Base-by-base conservation (phyloP, 2,888 invertebrate genomes). In the Masnerella sp. region DNA sequence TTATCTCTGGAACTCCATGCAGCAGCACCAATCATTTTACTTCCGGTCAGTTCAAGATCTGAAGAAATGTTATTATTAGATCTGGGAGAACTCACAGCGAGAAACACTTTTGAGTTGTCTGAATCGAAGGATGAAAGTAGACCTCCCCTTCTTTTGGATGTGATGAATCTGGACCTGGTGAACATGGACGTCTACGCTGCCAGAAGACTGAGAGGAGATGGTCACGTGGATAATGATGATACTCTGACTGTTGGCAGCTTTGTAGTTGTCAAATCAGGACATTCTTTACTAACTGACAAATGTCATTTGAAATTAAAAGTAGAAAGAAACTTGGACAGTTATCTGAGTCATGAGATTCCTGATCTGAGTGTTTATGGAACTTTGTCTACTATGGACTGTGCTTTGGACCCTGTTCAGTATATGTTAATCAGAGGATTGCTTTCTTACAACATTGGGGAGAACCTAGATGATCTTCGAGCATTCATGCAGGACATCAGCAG, bases 361-460 rank as follows among this genome's bases (percentile, higher is more conserved):
- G 96, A 97, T 88, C 91, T 96, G 87, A 93, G 94, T 82, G 90
- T 97, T 11, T 93, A 93, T 72, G 98, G 97, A 14, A 93, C 93
- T 22, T 89, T 98, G 69, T 94, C 96, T 1, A 95, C 96, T 28
- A 90, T 98, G 80, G 93, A 95, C 87, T 93, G 93, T 72, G 91
- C 93, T 40, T 87, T 98, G 64, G 95, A 96, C 88, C 90, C 94
- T 47, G 90, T 92, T 47, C 96, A 97, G 87, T 98, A 97, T 88
- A 93, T 94, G 86, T 89, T 98, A 36, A 91, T 98, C 54, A 91
- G 95, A 70, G 97, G 97, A 12, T 91, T 98, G 68, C 89, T 98
- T 5, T 91, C 93, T 1, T 94, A 95, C 88, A 98, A 98, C 89
- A 92, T 98, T 74, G 97, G 96, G 0, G 98, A 97, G 88, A 90